Evolutionary conservation across 2,888 invertebrate species (phyloP), one percentile per base, ranked within the genome.

Genomic region (Ditylenchus weischeri): DNA sequence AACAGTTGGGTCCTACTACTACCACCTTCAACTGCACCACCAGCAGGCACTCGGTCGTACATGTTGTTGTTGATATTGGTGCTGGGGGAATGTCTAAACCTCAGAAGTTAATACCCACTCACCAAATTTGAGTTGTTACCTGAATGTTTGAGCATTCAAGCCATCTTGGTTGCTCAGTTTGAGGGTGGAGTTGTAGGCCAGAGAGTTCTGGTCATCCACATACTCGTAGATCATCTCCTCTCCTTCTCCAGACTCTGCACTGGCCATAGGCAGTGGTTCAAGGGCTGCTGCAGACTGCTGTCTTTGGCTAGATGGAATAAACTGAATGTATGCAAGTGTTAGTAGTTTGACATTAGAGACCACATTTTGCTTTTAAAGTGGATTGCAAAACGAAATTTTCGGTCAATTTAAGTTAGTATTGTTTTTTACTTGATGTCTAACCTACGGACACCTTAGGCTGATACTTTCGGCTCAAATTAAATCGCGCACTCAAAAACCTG

Each of bases 191-290:
- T 49, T 64, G 43, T 70, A 51, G 15, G 74, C 62, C n/a, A 76
- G 23, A 15, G 72, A 64, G 47, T 62, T 43, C 57, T 63, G 72
- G 58, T 73, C 73, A 29, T 29, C 43, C 38, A 73, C 73, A 50
- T 73, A 73, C 59, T 73, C 73, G 57, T 76, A 73, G 23, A 73
- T 64, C 18, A 75, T 68, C 35, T 75, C 73, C 23, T 65, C 72
- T 43, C 49, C 47, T 50, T 50, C 50, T 29, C 18, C 38, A 38
- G 15, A 29, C 29, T 59, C 51, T n/a, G 35, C 29, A 35, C 23
- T 51, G 57, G 5, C 18, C 18, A 69, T 38, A 50, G 65, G 35
- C 29, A 35, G 36, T 36, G 35, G 48, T 29, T 29, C 29, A 29
- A 38, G 35, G 23, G 60, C 29, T 21, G 29, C 13, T 21, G 47